Evolutionary conservation across 1,140 invertebrate species (phyloP).

Genomic region (Aethina tumida): DNA sequence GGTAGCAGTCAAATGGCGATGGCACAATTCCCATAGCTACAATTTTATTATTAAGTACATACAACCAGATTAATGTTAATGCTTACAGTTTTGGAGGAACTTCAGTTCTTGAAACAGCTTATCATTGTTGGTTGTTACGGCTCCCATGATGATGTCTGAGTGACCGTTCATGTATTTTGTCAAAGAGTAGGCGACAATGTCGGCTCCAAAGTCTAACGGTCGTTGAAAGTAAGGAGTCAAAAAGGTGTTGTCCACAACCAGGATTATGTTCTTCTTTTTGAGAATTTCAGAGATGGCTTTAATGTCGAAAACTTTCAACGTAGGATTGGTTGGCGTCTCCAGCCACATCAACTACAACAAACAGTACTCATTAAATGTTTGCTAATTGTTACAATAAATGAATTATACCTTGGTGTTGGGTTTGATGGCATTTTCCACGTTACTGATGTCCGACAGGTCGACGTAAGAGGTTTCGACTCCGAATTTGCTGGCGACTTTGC

Average conservation of each 20-base stretch:
- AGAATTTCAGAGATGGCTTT: constrained; percentile 54
- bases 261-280: constrained; percentile 55
- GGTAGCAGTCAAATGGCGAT: constrained; percentile 91
- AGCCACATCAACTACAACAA: constrained; percentile 89
- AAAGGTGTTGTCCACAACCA: constrained; percentile 97
- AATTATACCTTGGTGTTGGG: constrained; percentile 82
- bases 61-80: constrained; percentile 7
- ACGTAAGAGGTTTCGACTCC: constrained; percentile 70
- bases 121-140: constrained; percentile 63
- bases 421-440: constrained; percentile 60
- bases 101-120: constrained; percentile 61
- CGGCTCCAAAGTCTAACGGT: constrained; percentile 84
- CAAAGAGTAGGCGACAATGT: constrained; percentile 85
- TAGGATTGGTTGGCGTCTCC: constrained; percentile 97
- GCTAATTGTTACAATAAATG: background rate
- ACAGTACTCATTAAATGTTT: no score
- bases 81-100: constrained; percentile 84
- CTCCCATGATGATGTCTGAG: constrained; percentile 96
- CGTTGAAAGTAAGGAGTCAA: constrained; percentile 91
- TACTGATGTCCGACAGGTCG: constrained; percentile 63
- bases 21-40: constrained; percentile 83
- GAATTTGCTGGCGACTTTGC: constrained; percentile 52
- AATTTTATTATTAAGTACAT: constrained; percentile 24
- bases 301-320: constrained; percentile 87
- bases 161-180: constrained; percentile 99